Conservation (phyloP, 2,797 vertebrate species). For the Pangasius macronema region DNA sequence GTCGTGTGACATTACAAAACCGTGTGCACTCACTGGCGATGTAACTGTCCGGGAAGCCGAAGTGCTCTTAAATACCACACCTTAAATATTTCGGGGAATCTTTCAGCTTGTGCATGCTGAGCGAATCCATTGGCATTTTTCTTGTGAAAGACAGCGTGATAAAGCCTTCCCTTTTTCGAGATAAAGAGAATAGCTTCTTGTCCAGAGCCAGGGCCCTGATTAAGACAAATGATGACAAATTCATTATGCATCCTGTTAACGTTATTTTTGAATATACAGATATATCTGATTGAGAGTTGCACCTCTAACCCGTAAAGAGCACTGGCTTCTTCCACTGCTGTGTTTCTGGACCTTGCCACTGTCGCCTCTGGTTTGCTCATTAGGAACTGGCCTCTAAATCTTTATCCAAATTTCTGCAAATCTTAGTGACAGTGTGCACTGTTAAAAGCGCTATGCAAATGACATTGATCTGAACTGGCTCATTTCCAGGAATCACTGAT, state of each 20-base stretch:
- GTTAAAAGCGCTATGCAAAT: not conserved
- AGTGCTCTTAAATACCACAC: not conserved
- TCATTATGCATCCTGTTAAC: not conserved
- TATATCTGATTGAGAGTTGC: not conserved
- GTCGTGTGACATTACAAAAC: too few species aligned
- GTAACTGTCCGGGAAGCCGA: not conserved
- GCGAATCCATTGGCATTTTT: not conserved
- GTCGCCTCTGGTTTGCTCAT: not conserved
- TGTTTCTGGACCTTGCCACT: not conserved
- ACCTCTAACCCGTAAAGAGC: not conserved
- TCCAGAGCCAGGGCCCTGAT: too few species aligned
- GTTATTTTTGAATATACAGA: not conserved
- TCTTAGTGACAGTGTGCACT: not conserved
- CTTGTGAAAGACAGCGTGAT: not conserved
- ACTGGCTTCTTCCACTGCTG: not conserved
- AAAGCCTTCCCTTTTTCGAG: not conserved
- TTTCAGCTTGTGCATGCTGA: not conserved
- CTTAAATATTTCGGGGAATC: not conserved
- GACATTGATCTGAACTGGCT: not conserved
- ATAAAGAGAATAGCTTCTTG: not conserved
- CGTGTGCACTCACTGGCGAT: not conserved
- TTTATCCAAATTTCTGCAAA: not conserved
- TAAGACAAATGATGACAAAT: too few species aligned
- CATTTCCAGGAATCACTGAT: not conserved
- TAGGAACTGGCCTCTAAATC: not conserved